Evolutionary conservation across 2,797 vertebrate species (phyloP), one percentile per base, ranked within the genome.

Genomic region (Margarornis squamiger): DNA sequence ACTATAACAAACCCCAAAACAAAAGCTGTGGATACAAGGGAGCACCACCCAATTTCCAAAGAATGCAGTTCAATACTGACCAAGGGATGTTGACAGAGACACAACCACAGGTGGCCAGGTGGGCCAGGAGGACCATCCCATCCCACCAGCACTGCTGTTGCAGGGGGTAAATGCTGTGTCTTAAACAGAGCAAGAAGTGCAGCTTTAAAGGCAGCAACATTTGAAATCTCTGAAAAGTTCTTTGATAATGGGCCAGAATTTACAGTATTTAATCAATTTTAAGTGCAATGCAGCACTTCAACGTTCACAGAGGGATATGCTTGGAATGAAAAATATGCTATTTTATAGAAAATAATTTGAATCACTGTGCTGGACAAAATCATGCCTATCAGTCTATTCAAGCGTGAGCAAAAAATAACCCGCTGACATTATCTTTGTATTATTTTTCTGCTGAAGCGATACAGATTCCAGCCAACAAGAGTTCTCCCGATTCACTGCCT

Each of bases 341-440:
- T 93, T 96, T 91, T 63, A 80, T 17, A 46, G 30, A 81, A 86
- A 93, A 92, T 91, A 90, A 93, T 94, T 74, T 61, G 70, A 73
- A 83, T 89, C 72, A 72, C 57, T 46, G 68, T 83, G 78, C 92
- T 80, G 93, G 92, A 88, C 81, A 96, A 93, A 96, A 92, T 90
- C 87, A 93, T 88, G 66, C 55, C 93, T 72, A 93, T 95, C 85
- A 88, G 73, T 41, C 78, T 84, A 48, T 58, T 86, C 81, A 88
- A 77, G 87, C 30, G 0, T 84, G 94, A 95, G 86, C 66, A 12
- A 92, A 82, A 94, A 91, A 73, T 88, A 95, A 96, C 92, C 95
- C 77, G 24, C 72, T 96, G 93, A 93, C 95, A 90, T 96, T 90
- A 92, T 59, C 89, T 90, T 68, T 88, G 92, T 95, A 34, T 68